Percentiles rank a stretch among this genome's conserved stretches.
phyloP scores from a whole-genome alignment of 2,888 invertebrate species.

The Trissolcus brochymenae region DNA sequence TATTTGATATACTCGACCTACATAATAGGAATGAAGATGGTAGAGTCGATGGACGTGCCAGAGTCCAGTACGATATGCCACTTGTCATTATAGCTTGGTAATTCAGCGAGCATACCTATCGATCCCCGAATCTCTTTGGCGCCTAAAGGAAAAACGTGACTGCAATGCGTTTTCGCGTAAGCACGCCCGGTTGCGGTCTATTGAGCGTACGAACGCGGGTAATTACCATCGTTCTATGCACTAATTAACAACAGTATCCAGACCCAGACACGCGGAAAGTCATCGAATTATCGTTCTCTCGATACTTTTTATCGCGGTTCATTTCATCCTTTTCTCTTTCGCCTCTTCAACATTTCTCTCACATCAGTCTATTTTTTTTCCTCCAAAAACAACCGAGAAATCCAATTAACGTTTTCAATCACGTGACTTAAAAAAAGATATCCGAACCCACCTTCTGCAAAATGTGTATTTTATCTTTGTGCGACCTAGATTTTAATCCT shows the following conservation, averaged over 20 bases:
- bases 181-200: slow-evolving; percentile 56
- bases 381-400: slow-evolving; percentile 13
- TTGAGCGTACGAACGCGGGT: slow-evolving; percentile 54
- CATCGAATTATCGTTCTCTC: slow-evolving; percentile 38
- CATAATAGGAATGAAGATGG: slow-evolving; percentile 44
- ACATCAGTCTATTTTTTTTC: slow-evolving; percentile 4
- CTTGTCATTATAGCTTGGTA: slow-evolving; percentile 59
- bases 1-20: slow-evolving; percentile 52
- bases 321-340: slow-evolving; percentile 22
- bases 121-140: slow-evolving; percentile 58
- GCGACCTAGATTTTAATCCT: no score
- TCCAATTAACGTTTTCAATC: slow-evolving; percentile 38
- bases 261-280: slow-evolving; percentile 55
- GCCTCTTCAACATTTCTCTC: slow-evolving; percentile 11
- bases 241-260: slow-evolving; percentile 59
- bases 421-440: slow-evolving; percentile 23
- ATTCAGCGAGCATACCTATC: slow-evolving; percentile 60
- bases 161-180: slow-evolving; percentile 60
- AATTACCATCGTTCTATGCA: slow-evolving; percentile 60
- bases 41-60: slow-evolving; percentile 40
- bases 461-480: neutral
- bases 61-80: slow-evolving; percentile 53
- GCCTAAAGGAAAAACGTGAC: slow-evolving; percentile 63
- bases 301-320: neutral
- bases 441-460: neutral